Evolutionary conservation across 2,888 invertebrate species (phyloP), one percentile per base, ranked within the genome.

Genomic region (Pachymerium ferrugineum): DNA sequence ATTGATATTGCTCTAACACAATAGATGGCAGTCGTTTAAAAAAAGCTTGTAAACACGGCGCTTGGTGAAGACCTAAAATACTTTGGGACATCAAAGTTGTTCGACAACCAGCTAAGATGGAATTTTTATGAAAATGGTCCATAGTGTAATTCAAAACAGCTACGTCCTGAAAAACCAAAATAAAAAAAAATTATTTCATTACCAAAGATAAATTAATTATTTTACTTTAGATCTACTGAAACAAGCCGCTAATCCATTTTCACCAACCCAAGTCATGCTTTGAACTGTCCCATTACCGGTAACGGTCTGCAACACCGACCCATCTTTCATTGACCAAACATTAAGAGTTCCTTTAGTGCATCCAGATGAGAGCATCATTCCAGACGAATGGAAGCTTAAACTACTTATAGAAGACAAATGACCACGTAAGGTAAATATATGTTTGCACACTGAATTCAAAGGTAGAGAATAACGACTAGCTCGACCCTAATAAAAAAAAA

Each of bases 251-350:
- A 88, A 78, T 1, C 84, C 83, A 74, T 82, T 80, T 62, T 85
- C 82, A 42, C 83, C 82, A 76, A 85, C 80, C 88, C 88, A 88
- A 30, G 81, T 79, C 33, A 87, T 78, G 47, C 85, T 84, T 75
- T 84, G 83, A 0, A 84, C 81, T 31, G 84, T 83, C 0, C 87
- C 87, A 72, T 79, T 82, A 1, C 87, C 87, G 12, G 85, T 84
- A 28, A 84, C 80, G 0, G 87, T 87, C 77, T 87, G 85, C 6
- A 87, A 81, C 62, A 88, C 80, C 75, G 84, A 84, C 0, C 86
- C 87, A 80, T 87, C 86, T 33, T 74, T 83, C 19, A 88, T 80
- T 0, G 87, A 86, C 88, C 88, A 88, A 74, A 88, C 83, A 78
- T 88, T 88, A 3, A 87, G 83, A 77, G 87, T 84, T 5, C 87